Base-by-base conservation (phyloP, 2,888 invertebrate genomes). In the Doris montereyensis region DNA sequence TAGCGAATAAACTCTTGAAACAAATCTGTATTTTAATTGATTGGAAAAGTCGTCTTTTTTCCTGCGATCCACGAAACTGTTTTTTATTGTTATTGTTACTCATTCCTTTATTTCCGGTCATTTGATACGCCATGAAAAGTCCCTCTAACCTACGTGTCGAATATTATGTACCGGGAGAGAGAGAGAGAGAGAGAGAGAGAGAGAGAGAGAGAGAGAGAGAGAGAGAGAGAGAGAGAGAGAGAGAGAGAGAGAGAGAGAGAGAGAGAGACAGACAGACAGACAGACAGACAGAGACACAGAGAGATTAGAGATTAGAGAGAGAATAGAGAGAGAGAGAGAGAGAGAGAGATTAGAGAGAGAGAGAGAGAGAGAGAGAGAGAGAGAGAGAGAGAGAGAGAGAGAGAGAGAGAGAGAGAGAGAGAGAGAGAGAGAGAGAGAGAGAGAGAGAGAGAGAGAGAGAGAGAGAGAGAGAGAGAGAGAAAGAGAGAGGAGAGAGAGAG, bases 271-370 rank as follows among this genome's bases (percentile, higher is more conserved):
- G 13, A 60, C 60, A 76, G 26, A 76, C 60, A 76, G 26, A 65
- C 65, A 70, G 21, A 77, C 65, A 70, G 2, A 77, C 65, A 77
- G 26, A 68, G 68, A 77, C 28, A 77, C n/a, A n/a, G n/a, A n/a
- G n/a, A n/a, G n/a, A n/a, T n/a, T n/a, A n/a, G n/a, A n/a, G n/a
- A n/a, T n/a, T n/a, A n/a, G n/a, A n/a, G n/a, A n/a, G n/a, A n/a
- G n/a, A n/a, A n/a, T n/a, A n/a, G 57, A 77, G n/a, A 77, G 68
- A 77, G 26, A 68, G 68, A 77, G 68, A 35, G 52, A 68, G 74
- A 41, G 52, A n/a, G n/a, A n/a, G n/a, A n/a, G n/a, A n/a, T n/a
- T n/a, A n/a, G n/a, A n/a, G n/a, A n/a, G n/a, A n/a, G 52, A 10
- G 32, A 30, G 24, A 21, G 34, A 21, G 32, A 70, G 10, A 32